These are phyloP conservation scores for Slavum lentiscoides DNA, from an alignment of 2,888 invertebrate species.

Conservation along the genomic window DNA sequence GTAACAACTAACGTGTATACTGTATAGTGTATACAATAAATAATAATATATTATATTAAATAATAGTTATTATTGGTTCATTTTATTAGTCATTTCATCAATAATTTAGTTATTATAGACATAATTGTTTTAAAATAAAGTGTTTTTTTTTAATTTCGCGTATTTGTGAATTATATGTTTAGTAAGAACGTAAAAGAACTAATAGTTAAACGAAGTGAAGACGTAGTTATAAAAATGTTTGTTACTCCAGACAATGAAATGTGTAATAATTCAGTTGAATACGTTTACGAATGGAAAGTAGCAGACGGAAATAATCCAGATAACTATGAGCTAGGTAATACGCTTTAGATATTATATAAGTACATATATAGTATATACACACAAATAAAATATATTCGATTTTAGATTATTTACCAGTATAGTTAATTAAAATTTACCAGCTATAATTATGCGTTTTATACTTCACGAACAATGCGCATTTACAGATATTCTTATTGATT, in stretches of 20 bases:
- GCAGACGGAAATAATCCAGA: not conserved
- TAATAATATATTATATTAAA: too few relatives aligned
- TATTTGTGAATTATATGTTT: not conserved
- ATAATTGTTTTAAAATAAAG: not conserved
- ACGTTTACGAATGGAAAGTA: constrained; percentile 17
- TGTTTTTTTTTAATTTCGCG: not conserved
- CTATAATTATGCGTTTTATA: too few relatives aligned
- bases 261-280: not conserved
- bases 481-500: too few relatives aligned
- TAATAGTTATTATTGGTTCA: too few relatives aligned
- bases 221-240: constrained; percentile 13
- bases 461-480: too few relatives aligned
- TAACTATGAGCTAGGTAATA: not conserved
- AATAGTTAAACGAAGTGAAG: not conserved
- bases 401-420: not conserved
- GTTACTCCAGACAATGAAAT: constrained; percentile 21
- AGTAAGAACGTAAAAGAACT: not conserved
- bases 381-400: not conserved
- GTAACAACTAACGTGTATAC: too few relatives aligned
- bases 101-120: not conserved
- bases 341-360: too few relatives aligned
- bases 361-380: too few relatives aligned
- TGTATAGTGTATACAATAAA: too few relatives aligned
- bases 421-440: too few relatives aligned
- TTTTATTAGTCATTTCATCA: too few relatives aligned